These are phyloP conservation scores for Pseudococcus jackbeardsleyi DNA, from an alignment of 2,888 invertebrate species.

Conservation along the genomic window DNA sequence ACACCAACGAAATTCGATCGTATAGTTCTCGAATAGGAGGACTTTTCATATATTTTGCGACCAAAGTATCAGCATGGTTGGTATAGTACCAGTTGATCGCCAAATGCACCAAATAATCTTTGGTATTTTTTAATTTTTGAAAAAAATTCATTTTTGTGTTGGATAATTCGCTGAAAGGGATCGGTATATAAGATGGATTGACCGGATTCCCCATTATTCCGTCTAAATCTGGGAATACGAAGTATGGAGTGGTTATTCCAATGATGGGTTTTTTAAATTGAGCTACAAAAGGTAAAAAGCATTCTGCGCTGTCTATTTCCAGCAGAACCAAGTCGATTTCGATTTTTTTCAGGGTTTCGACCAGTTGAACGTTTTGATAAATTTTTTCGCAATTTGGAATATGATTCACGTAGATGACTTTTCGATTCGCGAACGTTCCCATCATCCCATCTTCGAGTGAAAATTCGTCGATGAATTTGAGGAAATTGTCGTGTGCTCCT, in stretches of 20 bases:
- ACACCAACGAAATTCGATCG: neutral
- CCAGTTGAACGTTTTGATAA: neutral
- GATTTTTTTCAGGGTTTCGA: neutral
- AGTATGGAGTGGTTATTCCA: neutral
- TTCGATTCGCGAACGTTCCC: neutral
- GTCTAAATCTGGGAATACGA: neutral
- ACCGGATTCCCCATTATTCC: neutral
- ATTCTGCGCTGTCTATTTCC: neutral
- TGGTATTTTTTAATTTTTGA: neutral
- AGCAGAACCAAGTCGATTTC: neutral
- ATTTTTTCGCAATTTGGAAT: neutral
- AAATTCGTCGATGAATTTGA: neutral
- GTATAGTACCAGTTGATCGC: neutral
- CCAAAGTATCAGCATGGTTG: neutral
- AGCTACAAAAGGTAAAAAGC: neutral
- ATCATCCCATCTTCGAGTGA: neutral
- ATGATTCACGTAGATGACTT: neutral
- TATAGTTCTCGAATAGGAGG: neutral
- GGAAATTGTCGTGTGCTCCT: neutral
- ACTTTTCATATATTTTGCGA: neutral
- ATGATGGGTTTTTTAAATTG: neutral
- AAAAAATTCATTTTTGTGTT: neutral
- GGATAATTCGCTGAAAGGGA: neutral
- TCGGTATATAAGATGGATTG: neutral
- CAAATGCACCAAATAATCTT: neutral